Evolutionary conservation across 2,888 invertebrate species (phyloP).

Genomic region (Elgonia sp.): DNA sequence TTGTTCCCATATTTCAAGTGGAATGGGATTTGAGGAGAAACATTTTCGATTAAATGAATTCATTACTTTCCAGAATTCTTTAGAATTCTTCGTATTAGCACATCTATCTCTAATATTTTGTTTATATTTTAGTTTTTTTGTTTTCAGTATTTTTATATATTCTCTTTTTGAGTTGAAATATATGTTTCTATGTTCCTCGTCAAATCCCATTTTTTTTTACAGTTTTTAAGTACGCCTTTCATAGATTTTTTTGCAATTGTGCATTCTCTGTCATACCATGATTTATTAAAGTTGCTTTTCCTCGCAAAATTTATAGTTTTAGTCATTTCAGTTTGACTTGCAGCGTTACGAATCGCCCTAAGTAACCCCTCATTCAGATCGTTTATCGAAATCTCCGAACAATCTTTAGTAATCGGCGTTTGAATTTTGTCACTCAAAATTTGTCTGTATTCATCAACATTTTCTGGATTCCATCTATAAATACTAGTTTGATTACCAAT

Average conservation of each 20-base stretch:
- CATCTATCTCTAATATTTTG: background rate
- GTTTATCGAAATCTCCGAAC: background rate
- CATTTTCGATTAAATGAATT: background rate
- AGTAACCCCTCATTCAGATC: background rate
- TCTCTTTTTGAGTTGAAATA: background rate
- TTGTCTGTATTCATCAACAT: background rate
- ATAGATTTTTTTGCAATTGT: background rate
- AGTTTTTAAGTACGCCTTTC: background rate
- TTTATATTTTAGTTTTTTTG: background rate
- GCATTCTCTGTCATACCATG: background rate
- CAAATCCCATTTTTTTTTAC: background rate
- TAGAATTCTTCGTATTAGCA: background rate
- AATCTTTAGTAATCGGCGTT: background rate
- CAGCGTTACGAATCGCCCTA: background rate
- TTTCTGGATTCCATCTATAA: background rate
- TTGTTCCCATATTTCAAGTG: background rate
- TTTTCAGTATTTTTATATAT: background rate
- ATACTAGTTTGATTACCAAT: background rate
- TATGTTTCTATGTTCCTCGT: background rate
- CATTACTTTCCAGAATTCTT: constrained; percentile 30
- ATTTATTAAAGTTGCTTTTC: background rate
- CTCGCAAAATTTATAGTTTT: background rate
- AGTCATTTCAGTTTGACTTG: background rate
- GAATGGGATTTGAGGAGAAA: background rate
- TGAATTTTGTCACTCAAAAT: no score